Evolutionary conservation across 2,888 invertebrate genomes (phyloP).

Genomic region (Leuctra nigra): DNA sequence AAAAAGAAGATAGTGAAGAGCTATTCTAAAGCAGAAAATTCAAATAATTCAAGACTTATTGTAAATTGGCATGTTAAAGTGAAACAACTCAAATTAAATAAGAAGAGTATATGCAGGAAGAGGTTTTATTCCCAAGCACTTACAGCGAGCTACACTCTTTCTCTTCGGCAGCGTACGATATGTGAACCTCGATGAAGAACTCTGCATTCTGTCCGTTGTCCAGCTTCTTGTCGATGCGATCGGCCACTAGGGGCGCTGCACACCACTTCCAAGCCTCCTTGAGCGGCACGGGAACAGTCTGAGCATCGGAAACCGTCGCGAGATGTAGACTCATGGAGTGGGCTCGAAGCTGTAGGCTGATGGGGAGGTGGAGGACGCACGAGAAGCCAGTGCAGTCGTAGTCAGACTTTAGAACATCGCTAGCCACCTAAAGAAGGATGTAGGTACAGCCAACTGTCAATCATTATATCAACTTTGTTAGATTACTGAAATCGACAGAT

Average conservation of each 20-base stretch:
- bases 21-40: no score
- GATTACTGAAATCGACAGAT: no score
- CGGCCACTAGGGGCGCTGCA: background rate
- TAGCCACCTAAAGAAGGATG: slow-evolving; percentile 32
- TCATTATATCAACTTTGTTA: background rate
- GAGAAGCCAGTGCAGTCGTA: slow-evolving; percentile 62
- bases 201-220: slow-evolving; percentile 52
- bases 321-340: slow-evolving; percentile 55
- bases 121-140: no score
- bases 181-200: slow-evolving; percentile 53
- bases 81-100: no score
- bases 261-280: slow-evolving; percentile 78
- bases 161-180: slow-evolving; percentile 48
- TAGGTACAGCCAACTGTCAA: background rate
- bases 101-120: no score
- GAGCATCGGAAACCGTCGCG: slow-evolving; percentile 47
- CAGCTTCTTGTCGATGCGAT: slow-evolving; percentile 46
- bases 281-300: slow-evolving; percentile 39
- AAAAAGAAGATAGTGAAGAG: no score
- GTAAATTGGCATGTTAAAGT: no score
- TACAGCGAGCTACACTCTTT: slow-evolving; percentile 52
- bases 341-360: slow-evolving; percentile 58
- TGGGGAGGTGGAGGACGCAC: slow-evolving; percentile 64
- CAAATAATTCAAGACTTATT: no score
- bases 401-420: slow-evolving; percentile 36